phyloP scores from a whole-genome alignment of 2,888 invertebrate species.

The Agrotis ipsilon region DNA sequence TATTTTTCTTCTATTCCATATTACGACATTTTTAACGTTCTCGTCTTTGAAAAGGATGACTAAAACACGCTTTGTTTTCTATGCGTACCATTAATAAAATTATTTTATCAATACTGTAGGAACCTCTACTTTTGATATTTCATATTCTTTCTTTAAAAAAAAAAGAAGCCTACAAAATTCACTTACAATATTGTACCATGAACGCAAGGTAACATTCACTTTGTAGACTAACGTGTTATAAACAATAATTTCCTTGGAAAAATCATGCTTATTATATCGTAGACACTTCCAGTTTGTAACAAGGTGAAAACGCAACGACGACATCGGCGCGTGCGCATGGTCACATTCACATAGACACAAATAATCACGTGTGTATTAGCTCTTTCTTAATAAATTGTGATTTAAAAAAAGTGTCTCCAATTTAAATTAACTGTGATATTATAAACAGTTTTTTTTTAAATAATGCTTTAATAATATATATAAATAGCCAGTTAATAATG shows the following conservation, averaged over 20 bases:
- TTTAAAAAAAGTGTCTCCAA: not conserved
- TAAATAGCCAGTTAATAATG: too few species aligned
- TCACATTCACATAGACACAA: not conserved
- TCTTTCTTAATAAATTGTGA: constrained; percentile 51
- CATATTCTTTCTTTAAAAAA: too few species aligned
- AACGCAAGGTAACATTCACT: not conserved
- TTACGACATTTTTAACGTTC: not conserved
- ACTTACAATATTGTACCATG: not conserved
- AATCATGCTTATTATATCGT: constrained; percentile 48
- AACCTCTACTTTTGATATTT: not conserved
- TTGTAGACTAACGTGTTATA: not conserved
- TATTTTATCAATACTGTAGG: not conserved
- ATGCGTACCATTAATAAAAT: not conserved
- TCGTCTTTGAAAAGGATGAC: not conserved
- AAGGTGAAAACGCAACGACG: constrained; percentile 65
- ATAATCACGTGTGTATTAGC: constrained; percentile 6
- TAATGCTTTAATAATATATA: too few species aligned
- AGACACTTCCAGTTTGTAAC: constrained; percentile 61
- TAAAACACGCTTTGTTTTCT: not conserved
- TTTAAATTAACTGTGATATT: too few species aligned
- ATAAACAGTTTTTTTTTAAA: too few species aligned
- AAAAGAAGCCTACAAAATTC: too few species aligned
- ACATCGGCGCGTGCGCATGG: constrained; percentile 30
- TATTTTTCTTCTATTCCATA: accelerated
- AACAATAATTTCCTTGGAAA: constrained; percentile 38